Base-by-base conservation (phyloP, 2,797 vertebrate genomes). In the Cirrhinus molitorella region DNA sequence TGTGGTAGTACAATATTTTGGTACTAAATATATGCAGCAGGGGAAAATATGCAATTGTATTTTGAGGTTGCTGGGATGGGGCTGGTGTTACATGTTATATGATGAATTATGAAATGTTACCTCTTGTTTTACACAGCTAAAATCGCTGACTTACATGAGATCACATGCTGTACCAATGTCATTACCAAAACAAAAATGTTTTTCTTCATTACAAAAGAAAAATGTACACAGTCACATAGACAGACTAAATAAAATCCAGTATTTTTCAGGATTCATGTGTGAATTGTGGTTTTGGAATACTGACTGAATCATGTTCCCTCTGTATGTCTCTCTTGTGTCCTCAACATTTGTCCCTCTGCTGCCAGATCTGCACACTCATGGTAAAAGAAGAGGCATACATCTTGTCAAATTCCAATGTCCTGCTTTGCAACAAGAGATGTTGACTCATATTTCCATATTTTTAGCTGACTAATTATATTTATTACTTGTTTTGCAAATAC, bases 311-410 rank as follows among this genome's bases (percentile, higher is more conserved):
- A 16, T 34, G 16, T 40, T 49, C 34, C 4, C 4, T 81, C 17
- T 43, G 16, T 61, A 72, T 43, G 40, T 43, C 40, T 10, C 8
- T 43, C 40, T 43, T 43, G 40, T 9, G 40, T 8, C 8, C 40
- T 8, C 37, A 40, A 40, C 57, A 73, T 72, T 74, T 71, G 79
- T n/a, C 43, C 5, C 43, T 77, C 23, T 57, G 11, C 55, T 65
- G 21, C 66, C n/a, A 37, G 45, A 57, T 66, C 43, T 91, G 90
- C 92, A 86, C 85, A 91, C 86, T 90, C 92, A 92, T 89, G 81
- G 90, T 93, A 93, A 94, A 91, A 89, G 19, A 89, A 94, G 80
- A 88, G 1, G 34, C 90, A 91, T 85, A 89, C 90, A 90, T 77
- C 80, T n/a, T 90, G 87, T 87, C 53, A 87, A 89, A 88, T 73